A percentile compares a stretch with the other conserved stretches of the same genome.
phyloP scores from a whole-genome alignment of 2,113 vertebrate genomes.

The Gobius niger region DNA sequence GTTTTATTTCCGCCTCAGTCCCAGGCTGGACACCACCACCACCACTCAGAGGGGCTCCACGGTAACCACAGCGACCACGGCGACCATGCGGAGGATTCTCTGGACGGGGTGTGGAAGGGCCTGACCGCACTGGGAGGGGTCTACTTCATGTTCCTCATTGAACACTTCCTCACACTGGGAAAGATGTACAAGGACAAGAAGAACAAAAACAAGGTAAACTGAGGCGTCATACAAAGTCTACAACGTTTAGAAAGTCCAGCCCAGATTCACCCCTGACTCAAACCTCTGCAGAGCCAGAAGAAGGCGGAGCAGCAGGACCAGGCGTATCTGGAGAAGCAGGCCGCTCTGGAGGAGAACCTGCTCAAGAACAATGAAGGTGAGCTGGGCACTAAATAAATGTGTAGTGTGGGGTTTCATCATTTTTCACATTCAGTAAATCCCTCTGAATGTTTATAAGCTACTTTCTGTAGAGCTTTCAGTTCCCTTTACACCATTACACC shows the following conservation, averaged over 20 bases:
- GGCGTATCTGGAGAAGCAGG: constrained; percentile 84
- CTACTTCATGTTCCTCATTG: constrained; percentile 98
- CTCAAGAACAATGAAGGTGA: constrained; percentile 62
- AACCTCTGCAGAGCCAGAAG: constrained; percentile 79
- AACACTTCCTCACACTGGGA: constrained; percentile 94
- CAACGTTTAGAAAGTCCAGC: not conserved
- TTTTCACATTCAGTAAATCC: too few relatives aligned
- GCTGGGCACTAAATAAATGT: not conserved
- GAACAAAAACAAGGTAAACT: constrained; percentile 91
- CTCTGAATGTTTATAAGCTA: not conserved
- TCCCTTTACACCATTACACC: too few relatives aligned
- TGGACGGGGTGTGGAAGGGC: constrained; percentile 92
- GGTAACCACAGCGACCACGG: constrained; percentile 28
- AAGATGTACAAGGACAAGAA: constrained; percentile 99
- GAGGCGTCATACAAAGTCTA: not conserved
- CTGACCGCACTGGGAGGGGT: constrained; percentile 90
- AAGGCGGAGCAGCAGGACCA: constrained; percentile 82
- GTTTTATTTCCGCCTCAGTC: constrained; percentile 49
- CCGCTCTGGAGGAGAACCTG: constrained; percentile 81
- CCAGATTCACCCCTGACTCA: not conserved
- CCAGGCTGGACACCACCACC: constrained; percentile 63
- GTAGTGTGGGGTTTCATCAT: too few relatives aligned
- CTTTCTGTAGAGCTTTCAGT: too few relatives aligned
- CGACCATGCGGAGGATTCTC: constrained; percentile 64
- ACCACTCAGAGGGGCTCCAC: constrained; percentile 22